Evolutionary conservation across 2,113 vertebrate genomes (phyloP).

Genomic region (Sylvia atricapilla): DNA sequence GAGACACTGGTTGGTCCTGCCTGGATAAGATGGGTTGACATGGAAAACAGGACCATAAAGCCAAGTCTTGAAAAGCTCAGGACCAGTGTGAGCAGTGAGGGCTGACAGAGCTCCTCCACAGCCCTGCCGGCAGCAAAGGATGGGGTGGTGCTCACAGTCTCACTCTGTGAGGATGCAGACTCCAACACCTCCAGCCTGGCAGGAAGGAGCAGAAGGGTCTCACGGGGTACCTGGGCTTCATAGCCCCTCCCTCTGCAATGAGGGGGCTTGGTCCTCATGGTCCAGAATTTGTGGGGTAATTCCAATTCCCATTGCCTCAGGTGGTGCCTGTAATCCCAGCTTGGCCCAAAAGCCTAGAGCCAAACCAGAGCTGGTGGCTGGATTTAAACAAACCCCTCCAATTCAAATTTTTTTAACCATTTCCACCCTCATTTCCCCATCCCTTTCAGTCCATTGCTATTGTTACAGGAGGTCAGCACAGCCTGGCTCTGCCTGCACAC

Average conservation of each 20-base stretch:
- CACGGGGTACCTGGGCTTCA: neutral
- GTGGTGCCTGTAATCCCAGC: neutral
- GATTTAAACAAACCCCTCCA: neutral
- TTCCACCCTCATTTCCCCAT: neutral
- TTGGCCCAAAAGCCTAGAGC: neutral
- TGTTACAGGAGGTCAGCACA: neutral
- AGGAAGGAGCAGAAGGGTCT: slow-evolving; percentile 15
- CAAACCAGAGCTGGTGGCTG: neutral
- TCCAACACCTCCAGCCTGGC: neutral
- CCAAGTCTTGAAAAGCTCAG: neutral
- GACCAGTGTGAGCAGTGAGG: neutral
- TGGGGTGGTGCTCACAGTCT: fast-evolving
- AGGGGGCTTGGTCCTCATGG: neutral
- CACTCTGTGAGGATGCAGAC: neutral
- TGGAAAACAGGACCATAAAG: neutral
- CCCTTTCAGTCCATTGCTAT: neutral
- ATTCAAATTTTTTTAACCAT: neutral
- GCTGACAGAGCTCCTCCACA: neutral
- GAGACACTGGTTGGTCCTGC: fast-evolving
- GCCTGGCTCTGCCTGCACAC: neutral
- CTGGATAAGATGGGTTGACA: fast-evolving
- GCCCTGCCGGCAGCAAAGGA: neutral
- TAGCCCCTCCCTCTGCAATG: neutral
- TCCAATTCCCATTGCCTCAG: neutral
- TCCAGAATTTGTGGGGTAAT: neutral